Percentiles rank a stretch among this genome's conserved stretches.
Conservation (phyloP, 2,113 vertebrate species). For the Cromileptes altivelis region DNA sequence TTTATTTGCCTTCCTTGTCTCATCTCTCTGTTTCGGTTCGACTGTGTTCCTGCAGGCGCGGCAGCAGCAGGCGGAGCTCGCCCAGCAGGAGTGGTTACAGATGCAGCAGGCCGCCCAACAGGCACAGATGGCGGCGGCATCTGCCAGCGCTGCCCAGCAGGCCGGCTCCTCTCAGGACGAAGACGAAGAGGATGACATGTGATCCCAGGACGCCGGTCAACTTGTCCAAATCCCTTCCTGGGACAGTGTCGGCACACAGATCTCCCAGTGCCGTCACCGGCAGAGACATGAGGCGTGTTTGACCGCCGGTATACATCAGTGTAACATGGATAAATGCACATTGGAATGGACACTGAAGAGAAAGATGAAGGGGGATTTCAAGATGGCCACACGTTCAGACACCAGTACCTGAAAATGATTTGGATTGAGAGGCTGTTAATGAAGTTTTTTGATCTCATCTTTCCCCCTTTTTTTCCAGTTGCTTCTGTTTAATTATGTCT, state of each 20-base stretch:
- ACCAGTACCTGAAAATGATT: constrained; percentile 54
- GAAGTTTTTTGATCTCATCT: constrained; percentile 40
- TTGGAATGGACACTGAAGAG: constrained; percentile 56
- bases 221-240: constrained; percentile 34
- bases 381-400: constrained; percentile 40
- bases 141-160: constrained; percentile 94
- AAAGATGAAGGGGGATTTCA: constrained; percentile 24
- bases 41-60: constrained; percentile 86
- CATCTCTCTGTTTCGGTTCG: neutral
- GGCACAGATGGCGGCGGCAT: constrained; percentile 95
- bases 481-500: constrained; percentile 54
- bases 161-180: constrained; percentile 98
- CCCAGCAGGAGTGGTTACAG: constrained; percentile 98
- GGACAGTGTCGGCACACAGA: constrained; percentile 17
- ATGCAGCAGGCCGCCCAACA: constrained; percentile 99
- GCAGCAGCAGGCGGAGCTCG: constrained; percentile 98
- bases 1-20: neutral
- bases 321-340: constrained; percentile 40
- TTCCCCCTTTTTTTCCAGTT: constrained; percentile 9
- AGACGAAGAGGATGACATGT: constrained; percentile 98
- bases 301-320: constrained; percentile 36
- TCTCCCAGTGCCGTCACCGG: constrained; percentile 25
- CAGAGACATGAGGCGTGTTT: constrained; percentile 50
- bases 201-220: constrained; percentile 82
- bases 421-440: constrained; percentile 54